Percentiles rank a stretch among this genome's conserved stretches.
Evolutionary conservation across 2,888 invertebrate species (phyloP).

Genomic region (Amiota minor): DNA sequence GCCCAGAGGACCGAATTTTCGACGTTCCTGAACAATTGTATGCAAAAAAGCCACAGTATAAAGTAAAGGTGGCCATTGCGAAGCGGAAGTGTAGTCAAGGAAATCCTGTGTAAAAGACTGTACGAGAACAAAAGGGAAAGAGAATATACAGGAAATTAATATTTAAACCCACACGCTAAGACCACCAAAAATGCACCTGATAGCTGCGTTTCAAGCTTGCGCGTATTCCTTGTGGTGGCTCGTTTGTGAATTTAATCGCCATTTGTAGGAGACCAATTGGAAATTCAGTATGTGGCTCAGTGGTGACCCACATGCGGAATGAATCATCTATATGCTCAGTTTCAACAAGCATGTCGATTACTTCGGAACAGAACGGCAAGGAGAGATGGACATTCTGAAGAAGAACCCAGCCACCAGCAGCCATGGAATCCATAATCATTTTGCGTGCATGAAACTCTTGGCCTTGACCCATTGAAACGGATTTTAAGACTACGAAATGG

Average conservation of each 20-base stretch:
- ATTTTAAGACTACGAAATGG: conserved; percentile 78
- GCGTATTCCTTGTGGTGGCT: conserved; percentile 95
- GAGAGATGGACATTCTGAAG: conserved; percentile 97
- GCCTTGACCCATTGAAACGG: conserved; percentile 98
- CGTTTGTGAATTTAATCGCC: conserved; percentile 97
- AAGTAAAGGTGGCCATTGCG: conserved; percentile 94
- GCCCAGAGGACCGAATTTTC: conserved; percentile 96
- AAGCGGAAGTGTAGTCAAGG: conserved; percentile 90
- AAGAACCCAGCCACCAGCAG: conserved; percentile 91
- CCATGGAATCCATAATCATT: conserved; percentile 86
- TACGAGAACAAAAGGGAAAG: conserved; percentile 25
- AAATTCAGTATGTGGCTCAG: conserved; percentile 93
- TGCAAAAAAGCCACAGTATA: conserved; percentile 96
- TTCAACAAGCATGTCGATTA: conserved; percentile 90
- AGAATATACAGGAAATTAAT: conserved; percentile 13
- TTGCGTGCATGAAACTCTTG: conserved; percentile 90
- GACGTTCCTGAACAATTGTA: conserved; percentile 93
- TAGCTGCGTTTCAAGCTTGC: conserved; percentile 96
- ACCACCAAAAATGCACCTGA: conserved; percentile 74
- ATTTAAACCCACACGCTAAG: conserved; percentile 58
- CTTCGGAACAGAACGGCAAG: conserved; percentile 92
- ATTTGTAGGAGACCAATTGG: conserved; percentile 91
- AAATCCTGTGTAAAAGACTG: conserved; percentile 82
- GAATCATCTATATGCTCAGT: conserved; percentile 86
- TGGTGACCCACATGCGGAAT: conserved; percentile 95